phyloP scores from a whole-genome alignment of 2,888 invertebrate species.

The Schizaphis graminum region DNA sequence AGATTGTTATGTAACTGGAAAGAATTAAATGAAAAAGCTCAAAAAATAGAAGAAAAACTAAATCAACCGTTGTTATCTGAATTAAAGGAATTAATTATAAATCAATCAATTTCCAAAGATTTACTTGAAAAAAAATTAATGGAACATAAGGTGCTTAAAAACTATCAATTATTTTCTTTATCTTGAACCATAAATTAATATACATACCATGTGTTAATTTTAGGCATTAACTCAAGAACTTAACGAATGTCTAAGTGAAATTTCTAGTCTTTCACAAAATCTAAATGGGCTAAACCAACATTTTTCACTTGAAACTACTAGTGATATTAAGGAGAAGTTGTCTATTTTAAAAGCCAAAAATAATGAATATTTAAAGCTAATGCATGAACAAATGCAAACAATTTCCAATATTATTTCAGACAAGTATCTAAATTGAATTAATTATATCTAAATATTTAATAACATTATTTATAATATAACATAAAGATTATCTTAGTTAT shows the following conservation, averaged over 20 bases:
- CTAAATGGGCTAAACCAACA: slow-evolving; percentile 47
- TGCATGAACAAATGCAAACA: slow-evolving; percentile 48
- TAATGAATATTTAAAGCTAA: slow-evolving; percentile 46
- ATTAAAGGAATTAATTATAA: slow-evolving; percentile 46
- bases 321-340: slow-evolving; percentile 39
- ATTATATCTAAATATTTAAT: background rate
- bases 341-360: slow-evolving; percentile 30
- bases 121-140: slow-evolving; percentile 65
- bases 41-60: slow-evolving; percentile 84
- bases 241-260: slow-evolving; percentile 57
- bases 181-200: background rate
- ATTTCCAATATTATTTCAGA: slow-evolving; percentile 51
- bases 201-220: background rate
- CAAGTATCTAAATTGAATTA: slow-evolving; percentile 36
- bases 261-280: slow-evolving; percentile 45
- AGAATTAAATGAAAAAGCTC: slow-evolving; percentile 83
- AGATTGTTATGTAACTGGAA: slow-evolving; percentile 86
- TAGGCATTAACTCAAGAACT: slow-evolving; percentile 57
- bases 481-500: background rate
- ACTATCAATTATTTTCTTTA: background rate
- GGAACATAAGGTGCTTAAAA: slow-evolving; percentile 66
- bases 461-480: background rate
- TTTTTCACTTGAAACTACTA: slow-evolving; percentile 57
- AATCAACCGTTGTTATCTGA: slow-evolving; percentile 71
- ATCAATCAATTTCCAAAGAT: slow-evolving; percentile 59